Evolutionary conservation across 1,140 invertebrate genomes (phyloP), one percentile per base, ranked within the genome.

Genomic region (Nasonia longicornis): DNA sequence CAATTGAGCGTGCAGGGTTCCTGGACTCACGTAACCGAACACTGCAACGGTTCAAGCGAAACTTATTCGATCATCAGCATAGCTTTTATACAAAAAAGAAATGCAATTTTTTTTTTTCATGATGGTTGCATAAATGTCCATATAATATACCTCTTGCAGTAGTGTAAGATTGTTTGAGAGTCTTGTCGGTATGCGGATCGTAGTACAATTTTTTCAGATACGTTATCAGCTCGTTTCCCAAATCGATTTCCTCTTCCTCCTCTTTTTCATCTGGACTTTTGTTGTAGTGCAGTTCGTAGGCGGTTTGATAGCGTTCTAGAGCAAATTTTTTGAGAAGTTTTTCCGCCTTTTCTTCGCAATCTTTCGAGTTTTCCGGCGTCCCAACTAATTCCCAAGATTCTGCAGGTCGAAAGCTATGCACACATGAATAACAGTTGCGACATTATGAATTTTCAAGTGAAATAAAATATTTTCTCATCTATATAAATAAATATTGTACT

Each of bases 21-120:
- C 83, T 12, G 84, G 85, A 75, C 72, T 86, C 42, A 84, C 82
- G 22, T 87, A 88, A 10, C 87, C 88, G 48, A 85, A 83, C 16
- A 89, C 89, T 89, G 72, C 11, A 83, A 85, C 58, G 12, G 26
- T 58, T 71, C 35, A 38, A 35, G 35, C n/a, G 12, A 71, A 38
- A 71, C 1, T 63, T 63, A 16, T 16, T 63, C 14, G 26, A 2
- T 2, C 26, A 26, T 20, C 0, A 63, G 58, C 26, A 26, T 63
- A 16, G 58, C 3, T n/a, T 63, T 26, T 26, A 26, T 20, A n/a
- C 20, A 63, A 20, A 63, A 63, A 63, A 7, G 38, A 63, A 63
- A 16, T 63, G 14, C 3, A 63, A 63, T n/a, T 63, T 63, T 20
- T n/a, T 0, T 16, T 63, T 20, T 63, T 63, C 7, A 63, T 20